Conservation (phyloP, 2,113 vertebrate genomes). For the Pavo muticus region DNA sequence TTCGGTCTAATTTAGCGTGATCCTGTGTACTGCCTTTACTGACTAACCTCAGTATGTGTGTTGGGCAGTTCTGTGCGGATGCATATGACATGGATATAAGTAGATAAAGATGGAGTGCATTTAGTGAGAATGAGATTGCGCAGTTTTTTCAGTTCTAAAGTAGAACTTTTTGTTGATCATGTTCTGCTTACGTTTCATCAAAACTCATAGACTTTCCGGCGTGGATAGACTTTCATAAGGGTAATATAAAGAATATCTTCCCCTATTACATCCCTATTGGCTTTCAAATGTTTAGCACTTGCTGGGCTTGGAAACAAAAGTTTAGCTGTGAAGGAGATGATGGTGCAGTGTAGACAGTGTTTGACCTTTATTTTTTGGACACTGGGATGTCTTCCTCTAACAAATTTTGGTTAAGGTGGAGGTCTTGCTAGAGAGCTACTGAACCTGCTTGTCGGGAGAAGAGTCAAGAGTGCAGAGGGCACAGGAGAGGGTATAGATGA, state of each 20-base stretch:
- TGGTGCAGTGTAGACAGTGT: fast-evolving
- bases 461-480: neutral
- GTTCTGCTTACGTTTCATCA: neutral
- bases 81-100: fast-evolving
- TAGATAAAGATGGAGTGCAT: neutral
- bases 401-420: neutral
- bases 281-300: neutral
- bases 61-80: neutral
- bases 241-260: neutral
- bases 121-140: neutral
- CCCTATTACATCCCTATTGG: neutral
- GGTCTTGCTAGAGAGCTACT: neutral
- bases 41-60: neutral
- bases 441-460: neutral
- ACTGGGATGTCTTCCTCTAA: neutral
- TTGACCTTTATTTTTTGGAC: neutral
- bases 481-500: neutral
- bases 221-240: neutral
- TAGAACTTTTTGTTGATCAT: neutral
- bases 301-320: neutral
- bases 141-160: neutral
- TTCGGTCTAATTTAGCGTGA: neutral
- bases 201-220: neutral
- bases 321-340: neutral
- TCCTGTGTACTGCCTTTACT: neutral